Base-by-base conservation (phyloP, 1,140 invertebrate species). In the Drosophila willistoni region DNA sequence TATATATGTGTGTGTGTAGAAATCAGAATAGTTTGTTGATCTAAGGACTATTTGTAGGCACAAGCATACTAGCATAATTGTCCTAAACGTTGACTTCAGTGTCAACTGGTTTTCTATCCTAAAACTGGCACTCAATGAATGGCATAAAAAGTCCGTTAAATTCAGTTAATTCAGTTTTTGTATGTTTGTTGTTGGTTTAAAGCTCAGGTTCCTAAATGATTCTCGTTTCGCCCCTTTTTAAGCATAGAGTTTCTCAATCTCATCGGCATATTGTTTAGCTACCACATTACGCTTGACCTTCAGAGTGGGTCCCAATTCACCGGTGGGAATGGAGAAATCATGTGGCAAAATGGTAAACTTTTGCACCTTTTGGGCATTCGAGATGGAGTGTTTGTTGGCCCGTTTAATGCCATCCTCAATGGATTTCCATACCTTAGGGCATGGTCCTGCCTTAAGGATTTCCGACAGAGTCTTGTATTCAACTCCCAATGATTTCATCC, bases 271-370 rank as follows among this genome's bases (percentile, higher is more conserved):
- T 92, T 94, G 95, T 56, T 95, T 94, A 63, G 93, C 83, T 1
- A 96, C 94, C 34, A 96, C 92, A 78, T 94, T 95, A 68, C 97
- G 94, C 92, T 96, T 97, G 14, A 98, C 91, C 93, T 98, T 98
- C 87, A 98, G 93, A 25, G 97, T 98, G 65, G 97, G 97, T 69
- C 96, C 97, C 82, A 99, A 93, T 94, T 98, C 98, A 74, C 97
- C 98, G 22, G 96, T 97, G 64, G 95, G 93, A 71, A 98, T 93
- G 13, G 97, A 97, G 93, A 98, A 98, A 90, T 98, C 98, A 47
- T 93, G 94, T 0, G 97, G 96, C 68, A 99, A 93, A 70, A 99
- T 95, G n/a, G 94, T 93, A 93, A 98, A 98, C 91, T 99, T 99
- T 91, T 98, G 97, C 63, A 99, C 94, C 91, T 95, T 96, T 84